These are phyloP conservation scores for Pemphredon lugubris DNA, from an alignment of 2,888 invertebrate species.

Conservation along the genomic window DNA sequence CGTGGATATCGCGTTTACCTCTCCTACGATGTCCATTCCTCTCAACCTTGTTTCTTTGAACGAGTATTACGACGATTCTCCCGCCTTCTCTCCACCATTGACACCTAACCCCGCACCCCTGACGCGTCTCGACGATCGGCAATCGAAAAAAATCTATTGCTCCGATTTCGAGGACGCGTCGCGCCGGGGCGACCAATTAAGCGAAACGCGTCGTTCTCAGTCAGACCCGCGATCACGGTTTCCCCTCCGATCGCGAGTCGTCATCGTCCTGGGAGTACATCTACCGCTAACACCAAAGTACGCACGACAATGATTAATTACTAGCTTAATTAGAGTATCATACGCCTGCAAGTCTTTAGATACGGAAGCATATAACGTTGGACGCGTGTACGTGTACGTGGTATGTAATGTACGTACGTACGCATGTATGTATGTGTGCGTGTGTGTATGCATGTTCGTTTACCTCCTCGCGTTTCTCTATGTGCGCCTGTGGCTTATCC, in stretches of 20 bases:
- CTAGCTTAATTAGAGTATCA: slow-evolving; percentile 71
- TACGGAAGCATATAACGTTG: slow-evolving; percentile 76
- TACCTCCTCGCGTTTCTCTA: slow-evolving; percentile 11
- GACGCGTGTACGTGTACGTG: slow-evolving; percentile 62
- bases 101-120: slow-evolving; percentile 26
- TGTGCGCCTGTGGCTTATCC: slow-evolving; percentile 19
- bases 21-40: slow-evolving; percentile 9
- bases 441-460: slow-evolving; percentile 42
- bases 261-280: slow-evolving; percentile 19
- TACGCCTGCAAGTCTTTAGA: slow-evolving; percentile 73
- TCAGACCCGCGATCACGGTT: slow-evolving; percentile 27
- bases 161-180: background rate
- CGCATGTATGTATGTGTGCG: slow-evolving; percentile 43
- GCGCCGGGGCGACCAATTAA: slow-evolving; percentile 28
- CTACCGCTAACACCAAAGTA: slow-evolving; percentile 67
- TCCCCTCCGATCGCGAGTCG: slow-evolving; percentile 13
- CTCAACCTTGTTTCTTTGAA: slow-evolving; percentile 27
- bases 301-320: slow-evolving; percentile 65
- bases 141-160: background rate
- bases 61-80: slow-evolving; percentile 35
- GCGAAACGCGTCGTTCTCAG: slow-evolving; percentile 25
- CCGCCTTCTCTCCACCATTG: slow-evolving; percentile 28
- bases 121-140: slow-evolving; percentile 15
- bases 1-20: slow-evolving; percentile 3
- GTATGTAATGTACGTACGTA: too few relatives aligned